Evolutionary conservation across 2,797 vertebrate species (phyloP).

Genomic region (Lagocephalus sceleratus): DNA sequence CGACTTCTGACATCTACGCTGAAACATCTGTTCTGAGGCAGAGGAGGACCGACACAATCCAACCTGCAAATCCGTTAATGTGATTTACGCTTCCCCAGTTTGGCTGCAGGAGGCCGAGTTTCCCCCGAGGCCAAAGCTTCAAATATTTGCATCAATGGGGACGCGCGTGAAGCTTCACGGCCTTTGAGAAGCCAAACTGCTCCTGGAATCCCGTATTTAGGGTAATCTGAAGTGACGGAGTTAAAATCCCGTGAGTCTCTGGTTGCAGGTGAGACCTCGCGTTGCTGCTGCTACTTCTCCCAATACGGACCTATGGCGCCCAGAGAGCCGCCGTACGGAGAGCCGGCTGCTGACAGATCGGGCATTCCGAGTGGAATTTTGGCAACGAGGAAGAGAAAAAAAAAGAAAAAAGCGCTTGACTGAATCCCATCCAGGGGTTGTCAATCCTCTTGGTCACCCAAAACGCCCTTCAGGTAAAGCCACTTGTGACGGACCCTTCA

Average conservation of each 20-base stretch:
- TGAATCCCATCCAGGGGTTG: slow-evolving; percentile 34
- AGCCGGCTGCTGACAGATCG: slow-evolving; percentile 60
- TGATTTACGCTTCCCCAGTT: slow-evolving; percentile 52
- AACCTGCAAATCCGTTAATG: slow-evolving; percentile 35
- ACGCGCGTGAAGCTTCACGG: background rate
- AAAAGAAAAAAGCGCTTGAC: slow-evolving; percentile 57
- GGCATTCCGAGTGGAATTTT: slow-evolving; percentile 72
- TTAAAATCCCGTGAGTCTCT: slow-evolving; percentile 41
- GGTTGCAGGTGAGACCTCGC: slow-evolving; percentile 51
- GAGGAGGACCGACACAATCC: slow-evolving; percentile 55
- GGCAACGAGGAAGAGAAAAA: slow-evolving; percentile 28
- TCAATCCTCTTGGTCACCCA: slow-evolving; percentile 24
- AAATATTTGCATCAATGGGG: slow-evolving; percentile 14
- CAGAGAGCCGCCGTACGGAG: slow-evolving; percentile 35
- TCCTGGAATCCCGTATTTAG: slow-evolving; percentile 20
- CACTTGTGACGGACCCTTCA: too few species aligned
- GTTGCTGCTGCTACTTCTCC: slow-evolving; percentile 34
- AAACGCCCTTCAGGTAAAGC: slow-evolving; percentile 13
- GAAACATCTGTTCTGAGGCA: slow-evolving; percentile 70
- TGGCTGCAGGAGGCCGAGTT: slow-evolving; percentile 10
- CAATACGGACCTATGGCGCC: slow-evolving; percentile 62
- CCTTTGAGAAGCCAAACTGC: background rate
- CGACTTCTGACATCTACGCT: slow-evolving; percentile 49
- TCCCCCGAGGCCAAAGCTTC: slow-evolving; percentile 6
- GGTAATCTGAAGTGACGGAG: slow-evolving; percentile 44